Evolutionary conservation across 2,888 invertebrate genomes (phyloP).

Genomic region (Pyrochroa serraticornis): DNA sequence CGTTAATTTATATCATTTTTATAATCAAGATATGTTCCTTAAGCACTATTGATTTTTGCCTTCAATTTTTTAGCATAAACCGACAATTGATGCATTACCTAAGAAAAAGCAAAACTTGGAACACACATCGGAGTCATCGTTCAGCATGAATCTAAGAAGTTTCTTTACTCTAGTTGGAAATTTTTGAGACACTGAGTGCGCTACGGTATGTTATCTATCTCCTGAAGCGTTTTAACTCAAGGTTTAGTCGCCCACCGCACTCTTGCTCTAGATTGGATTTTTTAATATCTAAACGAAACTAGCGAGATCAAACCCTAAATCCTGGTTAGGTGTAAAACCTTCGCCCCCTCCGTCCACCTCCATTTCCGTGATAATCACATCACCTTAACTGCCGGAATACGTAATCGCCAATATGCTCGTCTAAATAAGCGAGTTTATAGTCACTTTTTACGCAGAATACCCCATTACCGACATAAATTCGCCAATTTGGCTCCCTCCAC

Average conservation of each 20-base stretch:
- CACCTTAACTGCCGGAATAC: slow-evolving; percentile 27
- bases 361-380: slow-evolving; percentile 18
- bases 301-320: slow-evolving; percentile 12
- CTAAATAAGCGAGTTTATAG: slow-evolving; percentile 28
- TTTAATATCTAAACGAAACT: neutral
- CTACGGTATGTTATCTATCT: too few species aligned
- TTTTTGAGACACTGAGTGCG: too few species aligned
- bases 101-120: too few species aligned
- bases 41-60: too few species aligned
- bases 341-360: slow-evolving; percentile 8
- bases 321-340: slow-evolving; percentile 11
- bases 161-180: too few species aligned
- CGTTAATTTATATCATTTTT: too few species aligned
- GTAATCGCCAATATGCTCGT: slow-evolving; percentile 27
- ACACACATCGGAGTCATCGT: neutral
- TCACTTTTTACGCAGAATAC: slow-evolving; percentile 27
- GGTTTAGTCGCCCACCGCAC: too few species aligned
- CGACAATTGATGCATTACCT: too few species aligned
- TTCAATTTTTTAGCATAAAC: too few species aligned
- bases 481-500: slow-evolving; percentile 34
- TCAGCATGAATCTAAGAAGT: neutral
- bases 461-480: slow-evolving; percentile 32
- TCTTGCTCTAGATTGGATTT: neutral
- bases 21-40: too few species aligned
- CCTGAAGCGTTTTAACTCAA: too few species aligned